Conservation (phyloP, 1,140 invertebrate species). For the Microplitis demolitor region DNA sequence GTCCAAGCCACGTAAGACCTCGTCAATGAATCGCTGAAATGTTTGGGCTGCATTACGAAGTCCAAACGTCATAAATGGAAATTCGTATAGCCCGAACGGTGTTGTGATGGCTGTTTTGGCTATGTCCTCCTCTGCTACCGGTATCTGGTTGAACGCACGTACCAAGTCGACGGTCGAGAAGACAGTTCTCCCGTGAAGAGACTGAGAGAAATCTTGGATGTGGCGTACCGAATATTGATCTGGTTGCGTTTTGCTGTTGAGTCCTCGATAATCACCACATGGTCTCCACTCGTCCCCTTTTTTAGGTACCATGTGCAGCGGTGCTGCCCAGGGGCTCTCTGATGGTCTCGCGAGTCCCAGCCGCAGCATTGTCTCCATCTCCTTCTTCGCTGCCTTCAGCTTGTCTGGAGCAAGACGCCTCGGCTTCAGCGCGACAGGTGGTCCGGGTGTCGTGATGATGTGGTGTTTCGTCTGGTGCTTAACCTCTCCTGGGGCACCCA, state of each 20-base stretch:
- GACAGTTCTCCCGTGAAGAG: conserved; percentile 52
- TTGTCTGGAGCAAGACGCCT: conserved; percentile 47
- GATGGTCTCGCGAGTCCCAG: conserved; percentile 39
- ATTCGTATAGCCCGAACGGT: conserved; percentile 53
- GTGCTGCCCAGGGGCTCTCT: conserved; percentile 17
- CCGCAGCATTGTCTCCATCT: conserved; percentile 31
- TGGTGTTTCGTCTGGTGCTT: conserved; percentile 22
- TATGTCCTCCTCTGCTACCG: conserved; percentile 41
- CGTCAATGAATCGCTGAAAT: no score
- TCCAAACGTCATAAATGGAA: conserved; percentile 49
- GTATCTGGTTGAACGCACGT: conserved; percentile 60
- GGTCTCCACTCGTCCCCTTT: conserved; percentile 42
- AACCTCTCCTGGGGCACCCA: background rate
- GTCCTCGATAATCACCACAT: conserved; percentile 49
- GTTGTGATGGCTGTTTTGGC: conserved; percentile 49
- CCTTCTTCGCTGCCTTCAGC: conserved; percentile 4
- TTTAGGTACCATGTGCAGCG: conserved; percentile 48
- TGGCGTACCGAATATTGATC: conserved; percentile 47
- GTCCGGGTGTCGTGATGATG: conserved; percentile 41
- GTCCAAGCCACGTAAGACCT: no score
- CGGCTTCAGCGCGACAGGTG: conserved; percentile 42
- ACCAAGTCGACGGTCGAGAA: conserved; percentile 56
- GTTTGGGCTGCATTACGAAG: conserved; percentile 48
- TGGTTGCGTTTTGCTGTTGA: conserved; percentile 42
- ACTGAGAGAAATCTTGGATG: conserved; percentile 34